phyloP scores from a whole-genome alignment of 1,140 invertebrate species.

The Bilobella aurantiaca region DNA sequence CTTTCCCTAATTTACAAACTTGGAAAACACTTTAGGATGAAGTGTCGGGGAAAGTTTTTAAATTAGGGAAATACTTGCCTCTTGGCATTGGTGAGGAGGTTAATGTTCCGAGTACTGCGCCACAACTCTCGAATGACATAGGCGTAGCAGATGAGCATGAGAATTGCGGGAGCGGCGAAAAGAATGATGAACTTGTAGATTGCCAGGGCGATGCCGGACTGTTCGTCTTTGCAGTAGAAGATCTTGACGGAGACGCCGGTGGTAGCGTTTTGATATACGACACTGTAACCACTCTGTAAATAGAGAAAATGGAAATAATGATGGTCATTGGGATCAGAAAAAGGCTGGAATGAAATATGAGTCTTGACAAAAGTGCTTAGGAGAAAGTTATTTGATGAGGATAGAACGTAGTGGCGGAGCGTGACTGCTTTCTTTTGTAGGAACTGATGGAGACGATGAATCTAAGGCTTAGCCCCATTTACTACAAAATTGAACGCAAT shows the following conservation, averaged over 20 bases:
- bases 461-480: too few species aligned
- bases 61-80: conserved; percentile 26
- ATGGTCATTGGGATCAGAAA: not conserved
- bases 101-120: conserved; percentile 45
- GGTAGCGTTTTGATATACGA: conserved; percentile 40
- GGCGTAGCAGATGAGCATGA: conserved; percentile 48
- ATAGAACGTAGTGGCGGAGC: too few species aligned
- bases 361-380: too few species aligned
- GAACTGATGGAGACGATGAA: too few species aligned
- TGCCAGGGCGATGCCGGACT: conserved; percentile 37
- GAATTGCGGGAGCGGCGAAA: conserved; percentile 43
- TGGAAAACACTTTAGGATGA: not conserved
- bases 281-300: conserved; percentile 38
- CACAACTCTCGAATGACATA: conserved; percentile 48
- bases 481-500: too few species aligned
- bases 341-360: too few species aligned
- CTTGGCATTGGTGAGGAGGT: conserved; percentile 40
- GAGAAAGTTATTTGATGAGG: too few species aligned
- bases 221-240: conserved; percentile 40
- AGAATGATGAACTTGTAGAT: conserved; percentile 46
- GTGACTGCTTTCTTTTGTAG: too few species aligned
- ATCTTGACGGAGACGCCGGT: conserved; percentile 38
- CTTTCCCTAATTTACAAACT: too few species aligned
- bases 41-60: not conserved
- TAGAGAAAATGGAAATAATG: not conserved